phyloP scores from a whole-genome alignment of 2,888 invertebrate genomes.

The Pedicia rivosa region DNA sequence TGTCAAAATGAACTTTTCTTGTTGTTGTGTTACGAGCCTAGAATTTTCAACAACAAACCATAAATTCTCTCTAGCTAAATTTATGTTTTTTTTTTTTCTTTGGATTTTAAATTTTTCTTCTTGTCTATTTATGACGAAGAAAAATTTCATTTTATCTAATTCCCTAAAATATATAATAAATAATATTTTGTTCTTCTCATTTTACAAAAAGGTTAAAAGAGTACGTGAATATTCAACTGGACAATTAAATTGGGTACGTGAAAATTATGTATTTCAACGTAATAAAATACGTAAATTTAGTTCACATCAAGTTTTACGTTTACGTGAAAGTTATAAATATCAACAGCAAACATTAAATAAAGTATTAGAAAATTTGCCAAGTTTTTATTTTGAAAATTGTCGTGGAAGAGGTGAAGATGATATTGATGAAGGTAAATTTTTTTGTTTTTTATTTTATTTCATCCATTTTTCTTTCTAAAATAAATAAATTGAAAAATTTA shows the following conservation, averaged over 20 bases:
- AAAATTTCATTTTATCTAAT: too few species aligned
- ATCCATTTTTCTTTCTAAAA: too few species aligned
- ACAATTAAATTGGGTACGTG: conserved; percentile 85
- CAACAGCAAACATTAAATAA: conserved; percentile 92
- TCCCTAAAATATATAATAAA: too few species aligned
- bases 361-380: conserved; percentile 81
- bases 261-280: conserved; percentile 89
- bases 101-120: too few species aligned
- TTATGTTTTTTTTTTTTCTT: too few species aligned
- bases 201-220: conserved; percentile 81
- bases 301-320: conserved; percentile 72
- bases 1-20: too few species aligned
- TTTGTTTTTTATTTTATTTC: too few species aligned
- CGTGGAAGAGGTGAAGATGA: conserved; percentile 54
- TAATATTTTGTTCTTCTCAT: too few species aligned
- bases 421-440: conserved; percentile 27
- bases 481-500: conserved; percentile 1
- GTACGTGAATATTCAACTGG: conserved; percentile 84
- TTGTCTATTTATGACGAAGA: too few species aligned
- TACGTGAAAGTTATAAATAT: conserved; percentile 88
- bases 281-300: conserved; percentile 91
- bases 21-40: too few species aligned
- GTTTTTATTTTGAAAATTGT: conserved; percentile 84
- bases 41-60: too few species aligned
- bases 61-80: too few species aligned